Percentiles rank a stretch among this genome's conserved stretches.
These are phyloP conservation scores for Spea hammondii DNA, from an alignment of 2,797 vertebrate species.

Conservation along the genomic window DNA sequence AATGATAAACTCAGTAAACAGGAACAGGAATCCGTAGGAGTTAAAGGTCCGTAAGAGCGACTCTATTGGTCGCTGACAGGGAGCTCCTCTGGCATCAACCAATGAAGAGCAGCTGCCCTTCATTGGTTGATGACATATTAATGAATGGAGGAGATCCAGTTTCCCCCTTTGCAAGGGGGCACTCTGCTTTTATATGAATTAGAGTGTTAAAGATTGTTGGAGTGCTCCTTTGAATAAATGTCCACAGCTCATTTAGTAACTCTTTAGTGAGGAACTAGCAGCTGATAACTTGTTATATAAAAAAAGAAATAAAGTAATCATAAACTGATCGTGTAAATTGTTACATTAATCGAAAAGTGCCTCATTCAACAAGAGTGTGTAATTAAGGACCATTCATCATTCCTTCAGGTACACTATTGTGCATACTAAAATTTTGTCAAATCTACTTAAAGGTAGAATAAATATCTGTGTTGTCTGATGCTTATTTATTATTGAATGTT, in stretches of 20 bases:
- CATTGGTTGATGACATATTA: no score
- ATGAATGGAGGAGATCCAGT: no score
- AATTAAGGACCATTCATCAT: not conserved
- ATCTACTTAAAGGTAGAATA: slow-evolving; percentile 1
- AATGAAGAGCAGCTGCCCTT: no score
- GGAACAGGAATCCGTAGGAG: no score
- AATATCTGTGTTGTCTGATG: not conserved
- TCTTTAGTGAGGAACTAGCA: not conserved
- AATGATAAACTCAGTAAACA: no score
- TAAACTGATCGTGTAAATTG: not conserved
- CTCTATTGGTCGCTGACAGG: no score
- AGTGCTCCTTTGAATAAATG: not conserved
- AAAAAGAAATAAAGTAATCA: not conserved
- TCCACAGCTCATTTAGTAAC: not conserved
- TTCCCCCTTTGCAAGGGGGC: no score
- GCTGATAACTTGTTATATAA: not conserved
- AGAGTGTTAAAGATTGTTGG: no score
- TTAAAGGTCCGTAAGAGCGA: no score
- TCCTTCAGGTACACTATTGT: not conserved
- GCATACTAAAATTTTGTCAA: not conserved
- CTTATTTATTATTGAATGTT: slow-evolving; percentile 13
- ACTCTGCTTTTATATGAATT: no score
- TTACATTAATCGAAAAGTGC: not conserved
- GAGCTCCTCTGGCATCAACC: no score
- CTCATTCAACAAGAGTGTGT: not conserved